Conservation (phyloP, 1,140 invertebrate species). For the Papilio dardanus region DNA sequence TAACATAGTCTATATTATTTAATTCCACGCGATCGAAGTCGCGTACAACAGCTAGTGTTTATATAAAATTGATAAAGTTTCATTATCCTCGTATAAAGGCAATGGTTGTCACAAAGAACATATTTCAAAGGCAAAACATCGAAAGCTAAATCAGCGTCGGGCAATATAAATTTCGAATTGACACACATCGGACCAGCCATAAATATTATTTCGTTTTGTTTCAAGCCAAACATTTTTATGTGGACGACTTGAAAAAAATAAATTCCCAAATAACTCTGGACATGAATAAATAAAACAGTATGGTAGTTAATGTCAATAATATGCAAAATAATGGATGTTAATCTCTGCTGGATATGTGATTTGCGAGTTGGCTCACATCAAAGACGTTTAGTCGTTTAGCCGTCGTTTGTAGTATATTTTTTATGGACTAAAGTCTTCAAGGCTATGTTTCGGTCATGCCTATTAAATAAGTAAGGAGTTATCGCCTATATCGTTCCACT, state of each 20-base stretch:
- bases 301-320: slow-evolving; percentile 81
- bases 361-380: slow-evolving; percentile 70
- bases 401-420: slow-evolving; percentile 60
- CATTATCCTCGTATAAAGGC: slow-evolving; percentile 62
- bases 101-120: slow-evolving; percentile 63
- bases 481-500: not conserved
- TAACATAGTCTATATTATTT: too few relatives aligned
- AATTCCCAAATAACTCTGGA: slow-evolving; percentile 78
- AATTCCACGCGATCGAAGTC: too few relatives aligned
- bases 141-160: slow-evolving; percentile 66
- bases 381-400: too few relatives aligned
- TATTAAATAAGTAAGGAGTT: slow-evolving; percentile 34
- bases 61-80: slow-evolving; percentile 51
- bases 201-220: slow-evolving; percentile 79
- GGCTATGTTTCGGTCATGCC: slow-evolving; percentile 42
- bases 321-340: slow-evolving; percentile 81
- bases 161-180: slow-evolving; percentile 79
- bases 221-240: slow-evolving; percentile 78
- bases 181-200: slow-evolving; percentile 75
- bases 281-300: slow-evolving; percentile 75
- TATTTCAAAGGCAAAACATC: slow-evolving; percentile 71
- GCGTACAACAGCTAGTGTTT: too few relatives aligned
- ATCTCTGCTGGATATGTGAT: slow-evolving; percentile 74
- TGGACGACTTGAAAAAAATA: slow-evolving; percentile 77
- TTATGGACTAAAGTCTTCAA: slow-evolving; percentile 44